These are phyloP conservation scores for Hoplias malabaricus DNA, from an alignment of 2,113 vertebrate species.

Conservation along the genomic window DNA sequence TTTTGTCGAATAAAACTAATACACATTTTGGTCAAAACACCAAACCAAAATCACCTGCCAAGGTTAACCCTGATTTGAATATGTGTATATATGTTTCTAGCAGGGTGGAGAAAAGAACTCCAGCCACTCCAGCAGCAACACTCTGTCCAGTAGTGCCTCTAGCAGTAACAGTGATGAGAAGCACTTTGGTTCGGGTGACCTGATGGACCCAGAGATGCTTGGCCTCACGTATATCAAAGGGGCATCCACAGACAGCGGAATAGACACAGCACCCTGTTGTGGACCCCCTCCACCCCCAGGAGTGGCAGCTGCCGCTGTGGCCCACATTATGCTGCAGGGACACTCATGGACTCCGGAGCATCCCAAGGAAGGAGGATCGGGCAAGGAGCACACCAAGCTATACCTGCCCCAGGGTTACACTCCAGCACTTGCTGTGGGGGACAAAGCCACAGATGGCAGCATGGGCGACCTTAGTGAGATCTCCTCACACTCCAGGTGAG, in stretches of 20 bases:
- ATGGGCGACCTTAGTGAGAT: conserved; percentile 89
- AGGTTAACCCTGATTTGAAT: too few relatives aligned
- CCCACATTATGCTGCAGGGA: conserved; percentile 77
- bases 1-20: too few relatives aligned
- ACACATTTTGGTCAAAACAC: too few relatives aligned
- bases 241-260: conserved; percentile 93
- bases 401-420: conserved; percentile 81
- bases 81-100: conserved; percentile 14
- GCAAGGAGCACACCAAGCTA: conserved; percentile 81
- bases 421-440: conserved; percentile 71
- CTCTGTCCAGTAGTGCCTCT: conserved; percentile 88
- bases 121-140: conserved; percentile 94
- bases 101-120: conserved; percentile 90
- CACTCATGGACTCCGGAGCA: conserved; percentile 76
- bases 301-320: conserved; percentile 68
- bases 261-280: conserved; percentile 91
- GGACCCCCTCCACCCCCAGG: conserved; percentile 71
- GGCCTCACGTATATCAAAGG: conserved; percentile 92
- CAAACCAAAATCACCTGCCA: too few relatives aligned
- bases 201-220: conserved; percentile 91
- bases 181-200: conserved; percentile 90
- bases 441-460: conserved; percentile 77
- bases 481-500: conserved; percentile 91
- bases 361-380: conserved; percentile 65
- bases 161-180: conserved; percentile 96